Evolutionary conservation across 2,888 invertebrate species (phyloP), one percentile per base, ranked within the genome.

Genomic region (Callyntrura sp.): DNA sequence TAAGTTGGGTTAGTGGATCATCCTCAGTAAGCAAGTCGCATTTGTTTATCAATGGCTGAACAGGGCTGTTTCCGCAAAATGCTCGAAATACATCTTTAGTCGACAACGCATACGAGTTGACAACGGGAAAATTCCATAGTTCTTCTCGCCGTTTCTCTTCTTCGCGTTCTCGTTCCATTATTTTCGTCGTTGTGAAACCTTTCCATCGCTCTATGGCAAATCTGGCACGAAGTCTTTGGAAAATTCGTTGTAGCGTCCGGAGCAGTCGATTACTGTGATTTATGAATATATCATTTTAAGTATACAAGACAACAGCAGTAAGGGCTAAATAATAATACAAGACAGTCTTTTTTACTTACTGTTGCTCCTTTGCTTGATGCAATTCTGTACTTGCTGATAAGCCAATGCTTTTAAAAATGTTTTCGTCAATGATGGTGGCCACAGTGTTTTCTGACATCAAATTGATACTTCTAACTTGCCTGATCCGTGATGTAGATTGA

Each of bases 51-150:
- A 79, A 89, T 2, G 84, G 84, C 20, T 89, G 89, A 14, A 28
- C 89, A 9, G 23, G 6, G n/a, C 79, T 84, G 14, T 55, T 76
- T 12, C 91, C 88, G 78, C 91, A 91, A 35, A 88, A 91, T 0
- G 88, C 88, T 14, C 62, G 60, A 35, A 83, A 86, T 0, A 91
- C 88, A 14, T 91, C 85, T 8, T 82, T 82, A 1, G 83, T 81
- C 3, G 91, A 65, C 14, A 17, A 28, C 17, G 76, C 51, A 23
- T 91, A 91, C 6, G 85, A 65, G 43, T 91, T 89, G 9, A 88
- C 83, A 6, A 82, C 88, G 9, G 91, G 91, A 83, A 91, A 91
- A 28, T 91, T 88, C 82, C 91, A 73, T 20, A 91, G 51, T 51
- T 88, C 65, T 12, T 85, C 70, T 48, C 85, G 28, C n/a, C 86